Evolutionary conservation across 2,888 invertebrate species (phyloP), one percentile per base, ranked within the genome.

Genomic region (Plagiodera versicolora): DNA sequence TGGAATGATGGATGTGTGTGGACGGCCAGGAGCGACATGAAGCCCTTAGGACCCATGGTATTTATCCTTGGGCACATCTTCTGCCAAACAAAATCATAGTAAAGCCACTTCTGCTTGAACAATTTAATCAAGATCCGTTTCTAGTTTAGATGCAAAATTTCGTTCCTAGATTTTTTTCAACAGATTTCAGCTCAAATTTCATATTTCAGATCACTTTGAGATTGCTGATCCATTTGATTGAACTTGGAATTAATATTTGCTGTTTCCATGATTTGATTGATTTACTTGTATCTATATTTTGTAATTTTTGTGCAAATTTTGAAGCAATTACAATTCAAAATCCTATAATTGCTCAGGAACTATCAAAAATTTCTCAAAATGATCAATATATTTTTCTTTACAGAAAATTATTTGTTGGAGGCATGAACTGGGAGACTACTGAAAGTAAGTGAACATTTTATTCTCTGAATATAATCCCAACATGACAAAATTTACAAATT

Each of bases 381-480:
- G 68, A 75, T 72, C 73, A 58, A 64, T 54, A 53, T 5, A n/a
- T 55, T 45, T 54, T 81, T 82, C 78, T 83, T 87, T 89, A 77
- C 90, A 97, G 97, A 86, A 98, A 98, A 89, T 89, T 98, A 73
- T 98, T 98, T 89, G 96, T 98, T 83, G 98, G 98, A 77, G 97
- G 96, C 70, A 85, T 98, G 74, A 97, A 95, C 87, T 97, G 97
- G 96, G 97, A 97, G 85, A 97, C 96, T 50, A 92, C 95, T 81
- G 95, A 96, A 84, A 95, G 97, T 98, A 86, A 94, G 95, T 92
- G n/a, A 78, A 78, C 71, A 71, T 66, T 57, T 60, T 54, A 14
- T 47, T 44, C 47, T 18, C 1, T 6, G 24, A 24, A 3, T 24
- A 24, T 24, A n/a, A n/a, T n/a, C n/a, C n/a, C n/a, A n/a, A n/a